These are phyloP conservation scores for Alsophila aescularia DNA, from an alignment of 2,888 invertebrate genomes.

Conservation along the genomic window DNA sequence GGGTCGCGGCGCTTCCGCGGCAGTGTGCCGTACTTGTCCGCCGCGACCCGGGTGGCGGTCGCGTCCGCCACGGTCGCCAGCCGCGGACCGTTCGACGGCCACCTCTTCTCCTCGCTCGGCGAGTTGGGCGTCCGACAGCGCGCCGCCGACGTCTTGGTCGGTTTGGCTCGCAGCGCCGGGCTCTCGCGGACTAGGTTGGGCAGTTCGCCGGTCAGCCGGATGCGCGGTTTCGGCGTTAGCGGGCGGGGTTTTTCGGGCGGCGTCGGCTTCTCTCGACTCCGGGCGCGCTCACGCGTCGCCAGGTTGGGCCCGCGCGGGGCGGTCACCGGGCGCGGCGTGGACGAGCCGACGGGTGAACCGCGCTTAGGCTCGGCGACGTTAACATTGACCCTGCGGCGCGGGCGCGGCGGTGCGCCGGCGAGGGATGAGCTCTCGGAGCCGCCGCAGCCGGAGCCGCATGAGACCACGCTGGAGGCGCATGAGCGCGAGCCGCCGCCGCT, in stretches of 20 bases:
- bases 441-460: constrained; percentile 91
- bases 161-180: constrained; percentile 73
- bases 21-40: constrained; percentile 91
- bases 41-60: constrained; percentile 73
- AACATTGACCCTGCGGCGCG: constrained; percentile 84
- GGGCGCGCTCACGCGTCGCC: constrained; percentile 83
- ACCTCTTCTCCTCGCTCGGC: constrained; percentile 89
- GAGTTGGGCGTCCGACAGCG: constrained; percentile 85
- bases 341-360: constrained; percentile 79
- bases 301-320: constrained; percentile 79
- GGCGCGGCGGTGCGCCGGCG: constrained; percentile 79
- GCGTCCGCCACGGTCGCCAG: constrained; percentile 62
- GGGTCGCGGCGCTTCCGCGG: constrained; percentile 89
- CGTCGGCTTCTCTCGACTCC: constrained; percentile 85
- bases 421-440: constrained; percentile 92
- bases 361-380: constrained; percentile 82
- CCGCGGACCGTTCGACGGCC: constrained; percentile 85
- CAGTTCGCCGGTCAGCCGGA: constrained; percentile 80
- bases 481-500: constrained; percentile 88
- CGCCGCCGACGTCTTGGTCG: constrained; percentile 83
- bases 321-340: constrained; percentile 79
- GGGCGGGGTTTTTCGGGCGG: constrained; percentile 77
- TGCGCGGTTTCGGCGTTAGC: constrained; percentile 76
- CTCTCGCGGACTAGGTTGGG: constrained; percentile 81
- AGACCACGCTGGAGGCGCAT: constrained; percentile 91